Evolutionary conservation across 2,113 vertebrate species (phyloP).

Genomic region (Origma solitaria): DNA sequence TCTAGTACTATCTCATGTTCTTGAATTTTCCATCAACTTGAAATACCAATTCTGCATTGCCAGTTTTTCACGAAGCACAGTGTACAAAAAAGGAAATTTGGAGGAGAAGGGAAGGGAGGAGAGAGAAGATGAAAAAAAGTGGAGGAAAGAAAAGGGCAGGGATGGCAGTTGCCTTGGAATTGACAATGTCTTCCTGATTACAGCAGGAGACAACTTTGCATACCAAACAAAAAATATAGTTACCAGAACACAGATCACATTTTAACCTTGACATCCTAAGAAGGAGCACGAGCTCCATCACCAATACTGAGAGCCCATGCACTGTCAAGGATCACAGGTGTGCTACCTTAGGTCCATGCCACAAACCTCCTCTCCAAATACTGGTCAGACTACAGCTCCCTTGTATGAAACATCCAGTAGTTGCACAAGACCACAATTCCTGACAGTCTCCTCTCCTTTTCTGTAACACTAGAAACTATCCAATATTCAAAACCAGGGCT

Average conservation of each 20-base stretch:
- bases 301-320: not conserved
- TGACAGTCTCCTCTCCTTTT: not conserved
- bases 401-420: not conserved
- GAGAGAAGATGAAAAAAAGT: not conserved
- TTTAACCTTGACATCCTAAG: not conserved
- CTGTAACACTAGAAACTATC: not conserved
- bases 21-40: not conserved
- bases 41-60: not conserved
- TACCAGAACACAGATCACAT: not conserved
- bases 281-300: not conserved
- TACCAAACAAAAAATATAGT: not conserved
- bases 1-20: not conserved
- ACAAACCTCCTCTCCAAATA: not conserved
- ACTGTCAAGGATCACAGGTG: rapidly evolving
- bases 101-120: not conserved
- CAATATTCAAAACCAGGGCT: not conserved
- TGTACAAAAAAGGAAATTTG: not conserved
- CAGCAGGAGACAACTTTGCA: not conserved
- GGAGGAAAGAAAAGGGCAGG: not conserved
- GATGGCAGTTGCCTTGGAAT: not conserved
- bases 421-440: not conserved
- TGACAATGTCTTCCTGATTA: not conserved
- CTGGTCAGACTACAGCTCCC: not conserved
- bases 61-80: not conserved
- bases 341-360: not conserved